A percentile compares a stretch with the other conserved stretches of the same genome.
These are phyloP conservation scores for Adelphocoris suturalis DNA, from an alignment of 2,888 invertebrate genomes.

Conservation along the genomic window DNA sequence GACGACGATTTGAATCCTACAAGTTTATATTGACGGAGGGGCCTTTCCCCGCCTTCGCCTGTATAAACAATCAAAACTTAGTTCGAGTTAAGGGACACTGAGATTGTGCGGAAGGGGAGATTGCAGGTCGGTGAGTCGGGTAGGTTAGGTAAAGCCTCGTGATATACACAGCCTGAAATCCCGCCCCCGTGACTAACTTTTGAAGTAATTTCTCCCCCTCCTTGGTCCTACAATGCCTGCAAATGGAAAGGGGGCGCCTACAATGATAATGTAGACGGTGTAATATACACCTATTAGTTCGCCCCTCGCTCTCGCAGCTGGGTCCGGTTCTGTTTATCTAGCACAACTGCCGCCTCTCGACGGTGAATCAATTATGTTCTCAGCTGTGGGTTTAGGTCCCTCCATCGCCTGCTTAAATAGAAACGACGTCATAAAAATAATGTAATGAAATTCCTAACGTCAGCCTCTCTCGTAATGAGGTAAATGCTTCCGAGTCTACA, in stretches of 20 bases:
- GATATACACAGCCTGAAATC: neutral
- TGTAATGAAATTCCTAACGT: too few relatives aligned
- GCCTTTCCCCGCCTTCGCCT: neutral
- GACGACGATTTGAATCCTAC: conserved; percentile 36
- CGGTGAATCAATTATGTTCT: conserved; percentile 9
- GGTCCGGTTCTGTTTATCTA: conserved; percentile 13
- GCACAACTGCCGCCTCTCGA: neutral
- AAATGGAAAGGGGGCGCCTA: neutral
- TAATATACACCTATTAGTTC: conserved; percentile 39
- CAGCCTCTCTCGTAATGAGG: too few relatives aligned
- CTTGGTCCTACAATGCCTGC: neutral
- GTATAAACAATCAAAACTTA: conserved; percentile 22
- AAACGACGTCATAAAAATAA: too few relatives aligned
- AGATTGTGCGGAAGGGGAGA: neutral
- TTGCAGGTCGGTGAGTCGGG: neutral
- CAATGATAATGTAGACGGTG: neutral
- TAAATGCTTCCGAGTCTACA: too few relatives aligned
- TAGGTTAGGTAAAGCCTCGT: neutral
- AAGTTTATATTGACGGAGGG: conserved; percentile 7
- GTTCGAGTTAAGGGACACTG: neutral
- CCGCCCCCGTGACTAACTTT: conserved; percentile 12
- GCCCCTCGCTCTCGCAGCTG: neutral
- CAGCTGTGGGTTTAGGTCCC: neutral
- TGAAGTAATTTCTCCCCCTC: neutral
- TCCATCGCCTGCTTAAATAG: neutral